Percentiles rank a stretch among this genome's conserved stretches.
These are phyloP conservation scores for Aproaerema taeniolella DNA, from an alignment of 2,888 invertebrate genomes.

Conservation along the genomic window DNA sequence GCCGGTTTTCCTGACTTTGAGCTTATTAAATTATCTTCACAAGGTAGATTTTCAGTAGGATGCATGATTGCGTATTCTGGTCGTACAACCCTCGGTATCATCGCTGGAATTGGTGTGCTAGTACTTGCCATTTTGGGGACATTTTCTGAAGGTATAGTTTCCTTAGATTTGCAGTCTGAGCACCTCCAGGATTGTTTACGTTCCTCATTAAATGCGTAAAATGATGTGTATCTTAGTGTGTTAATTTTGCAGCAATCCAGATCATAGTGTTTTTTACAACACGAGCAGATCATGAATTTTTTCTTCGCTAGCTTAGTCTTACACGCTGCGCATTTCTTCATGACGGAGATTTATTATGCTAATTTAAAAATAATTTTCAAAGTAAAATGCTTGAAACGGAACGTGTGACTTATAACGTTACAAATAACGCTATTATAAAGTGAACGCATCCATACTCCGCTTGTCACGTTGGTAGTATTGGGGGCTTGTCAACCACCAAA, in stretches of 20 bases:
- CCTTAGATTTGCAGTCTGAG: neutral
- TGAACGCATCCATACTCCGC: no score
- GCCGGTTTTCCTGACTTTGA: neutral
- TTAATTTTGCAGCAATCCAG: neutral
- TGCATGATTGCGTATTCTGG: neutral
- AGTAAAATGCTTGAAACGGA: no score
- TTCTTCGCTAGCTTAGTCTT: no score
- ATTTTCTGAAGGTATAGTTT: neutral
- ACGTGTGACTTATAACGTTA: no score
- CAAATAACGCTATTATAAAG: no score
- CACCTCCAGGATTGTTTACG: neutral
- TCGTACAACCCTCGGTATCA: neutral
- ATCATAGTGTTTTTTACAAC: neutral
- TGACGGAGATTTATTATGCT: no score
- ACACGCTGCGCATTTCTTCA: no score
- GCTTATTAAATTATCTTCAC: neutral
- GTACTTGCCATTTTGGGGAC: neutral
- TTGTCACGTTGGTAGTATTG: no score
- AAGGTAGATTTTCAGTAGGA: neutral
- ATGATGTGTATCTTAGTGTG: neutral
- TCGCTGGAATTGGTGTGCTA: neutral
- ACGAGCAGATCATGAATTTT: constrained; percentile 11
- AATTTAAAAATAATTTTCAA: no score
- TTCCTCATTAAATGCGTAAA: neutral
- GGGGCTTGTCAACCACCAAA: no score